Evolutionary conservation across 2,113 vertebrate genomes (phyloP), one percentile per base, ranked within the genome.

Genomic region (Bostrychus sinensis): DNA sequence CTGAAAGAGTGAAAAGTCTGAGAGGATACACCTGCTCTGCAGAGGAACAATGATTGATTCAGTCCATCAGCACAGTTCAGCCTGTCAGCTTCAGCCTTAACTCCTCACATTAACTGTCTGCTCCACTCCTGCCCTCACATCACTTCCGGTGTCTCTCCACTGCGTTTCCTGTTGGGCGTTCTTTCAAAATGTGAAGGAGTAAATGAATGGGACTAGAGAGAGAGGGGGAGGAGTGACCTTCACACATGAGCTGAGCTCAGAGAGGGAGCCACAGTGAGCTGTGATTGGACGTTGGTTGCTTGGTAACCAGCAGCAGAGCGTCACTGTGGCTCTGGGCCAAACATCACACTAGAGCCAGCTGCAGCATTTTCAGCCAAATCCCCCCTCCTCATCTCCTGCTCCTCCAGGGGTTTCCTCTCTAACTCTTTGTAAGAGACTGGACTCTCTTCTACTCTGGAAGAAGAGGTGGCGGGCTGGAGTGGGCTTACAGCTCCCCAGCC

Each of bases 171-270:
- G 54, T 62, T n/a, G n/a, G n/a, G n/a, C n/a, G n/a, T 25, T 9
- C 19, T 41, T 37, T 10, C 22, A 20, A 41, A 17, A 61, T 19
- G 16, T 34, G 12, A 65, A n/a, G 8, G 0, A 17, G 17, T 2
- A 0, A 43, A 39, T 12, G 22, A 34, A 2, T 17, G 23, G 37
- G 5, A 14, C 8, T 22, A 43, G 20, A 59, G 4, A 9, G 28
- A 56, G 20, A 42, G 41, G 65, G 17, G 55, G 56, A 75, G 61
- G 66, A 70, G 85, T 84, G 82, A 87, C 81, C 87, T 90, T 91
- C 82, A 83, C 62, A 69, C 66, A 78, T 53, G 77, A 85, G 80
- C 58, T 1, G 25, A 12, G 66, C 46, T 36, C 48, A 59, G 46
- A 68, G 56, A 54, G 16, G 63, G 54, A 39, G 69, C 37, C 7